Percentiles rank a stretch among this genome's conserved stretches.
Evolutionary conservation across 92 coral and sea anemone species (phyloP).

Genomic region (Scolanthus callimorphus): DNA sequence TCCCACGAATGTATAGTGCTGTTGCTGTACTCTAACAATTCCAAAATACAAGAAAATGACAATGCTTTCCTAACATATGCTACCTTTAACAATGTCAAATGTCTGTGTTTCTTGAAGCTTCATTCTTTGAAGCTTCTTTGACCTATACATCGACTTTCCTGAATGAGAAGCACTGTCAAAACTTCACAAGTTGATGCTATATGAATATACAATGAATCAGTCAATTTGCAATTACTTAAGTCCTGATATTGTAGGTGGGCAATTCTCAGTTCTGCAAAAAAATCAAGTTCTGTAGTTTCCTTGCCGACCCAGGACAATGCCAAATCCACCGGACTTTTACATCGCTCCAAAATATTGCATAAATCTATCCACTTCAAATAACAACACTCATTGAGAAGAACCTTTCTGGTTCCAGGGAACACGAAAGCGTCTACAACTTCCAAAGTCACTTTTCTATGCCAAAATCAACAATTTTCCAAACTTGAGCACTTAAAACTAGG

Average conservation of each 20-base stretch:
- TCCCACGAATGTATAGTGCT: too few relatives aligned
- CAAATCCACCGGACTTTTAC: constrained; percentile 26
- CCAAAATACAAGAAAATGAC: too few relatives aligned
- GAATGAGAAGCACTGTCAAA: too few relatives aligned
- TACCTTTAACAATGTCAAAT: too few relatives aligned
- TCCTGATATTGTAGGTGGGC: not conserved
- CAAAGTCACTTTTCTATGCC: constrained; percentile 1
- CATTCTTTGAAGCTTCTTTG: too few relatives aligned
- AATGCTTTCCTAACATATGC: too few relatives aligned
- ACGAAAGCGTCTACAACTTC: constrained; percentile 2
- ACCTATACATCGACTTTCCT: too few relatives aligned
- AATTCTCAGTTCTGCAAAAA: not conserved
- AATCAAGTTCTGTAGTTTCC: not conserved
- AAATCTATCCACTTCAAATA: constrained; percentile 31
- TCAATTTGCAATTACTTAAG: too few relatives aligned
- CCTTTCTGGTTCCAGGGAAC: constrained; percentile 29
- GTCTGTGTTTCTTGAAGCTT: too few relatives aligned
- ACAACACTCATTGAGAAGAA: constrained; percentile 28
- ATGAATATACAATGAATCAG: too few relatives aligned
- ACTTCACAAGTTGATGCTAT: too few relatives aligned
- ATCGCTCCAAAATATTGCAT: constrained; percentile 8
- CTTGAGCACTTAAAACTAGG: not conserved
- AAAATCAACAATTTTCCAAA: constrained; percentile 10
- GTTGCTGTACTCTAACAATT: too few relatives aligned
- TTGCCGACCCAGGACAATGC: constrained; percentile 16